Percentiles rank a stretch among this genome's conserved stretches.
Conservation (phyloP, 2,113 vertebrate genomes). For the Hiodon tergisus region DNA sequence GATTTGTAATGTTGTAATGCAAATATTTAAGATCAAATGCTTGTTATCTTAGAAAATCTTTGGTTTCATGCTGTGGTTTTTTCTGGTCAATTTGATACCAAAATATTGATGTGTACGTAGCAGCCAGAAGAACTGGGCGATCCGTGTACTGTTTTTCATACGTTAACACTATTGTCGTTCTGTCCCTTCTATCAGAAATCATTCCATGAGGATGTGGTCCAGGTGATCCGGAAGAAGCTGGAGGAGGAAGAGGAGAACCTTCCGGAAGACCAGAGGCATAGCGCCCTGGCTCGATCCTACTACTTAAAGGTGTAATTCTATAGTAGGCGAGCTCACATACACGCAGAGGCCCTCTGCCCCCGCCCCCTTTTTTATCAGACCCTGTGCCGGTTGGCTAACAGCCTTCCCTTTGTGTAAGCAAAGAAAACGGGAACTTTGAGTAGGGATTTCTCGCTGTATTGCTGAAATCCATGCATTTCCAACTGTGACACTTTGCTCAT, state of each 20-base stretch:
- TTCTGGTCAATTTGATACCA: not conserved
- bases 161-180: not conserved
- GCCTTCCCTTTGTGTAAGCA: no score
- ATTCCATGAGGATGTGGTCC: slow-evolving; percentile 71
- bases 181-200: slow-evolving; percentile 53
- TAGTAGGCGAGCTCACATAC: no score
- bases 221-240: slow-evolving; percentile 58
- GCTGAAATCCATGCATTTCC: no score
- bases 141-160: not conserved
- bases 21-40: no score
- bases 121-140: no score
- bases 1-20: not conserved
- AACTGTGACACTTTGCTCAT: no score
- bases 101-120: no score
- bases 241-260: slow-evolving; percentile 57
- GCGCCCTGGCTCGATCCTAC: slow-evolving; percentile 65
- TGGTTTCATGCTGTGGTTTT: not conserved
- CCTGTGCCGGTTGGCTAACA: no score
- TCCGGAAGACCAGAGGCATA: slow-evolving; percentile 60
- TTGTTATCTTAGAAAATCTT: not conserved
- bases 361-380: no score
- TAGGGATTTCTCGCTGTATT: no score
- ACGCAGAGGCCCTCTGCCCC: no score
- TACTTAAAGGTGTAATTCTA: slow-evolving; percentile 60
- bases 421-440: no score